phyloP scores from a whole-genome alignment of 2,888 invertebrate species.

The Parnassius mnemosyne region DNA sequence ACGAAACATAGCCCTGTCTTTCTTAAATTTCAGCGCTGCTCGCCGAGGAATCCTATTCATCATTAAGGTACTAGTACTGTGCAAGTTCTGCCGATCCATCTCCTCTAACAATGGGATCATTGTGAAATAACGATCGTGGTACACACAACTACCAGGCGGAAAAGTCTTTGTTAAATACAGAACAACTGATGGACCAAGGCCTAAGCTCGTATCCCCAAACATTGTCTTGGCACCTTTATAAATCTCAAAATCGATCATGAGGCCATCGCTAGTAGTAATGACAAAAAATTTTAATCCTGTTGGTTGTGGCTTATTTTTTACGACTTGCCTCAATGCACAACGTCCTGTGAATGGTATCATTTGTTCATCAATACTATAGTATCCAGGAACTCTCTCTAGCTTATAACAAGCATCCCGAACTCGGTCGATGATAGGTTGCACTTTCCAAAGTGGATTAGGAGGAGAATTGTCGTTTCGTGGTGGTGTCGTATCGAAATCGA shows the following conservation, averaged over 20 bases:
- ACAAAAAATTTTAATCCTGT: slow-evolving; percentile 33
- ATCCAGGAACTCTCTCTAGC: too few relatives aligned
- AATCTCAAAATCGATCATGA: slow-evolving; percentile 34
- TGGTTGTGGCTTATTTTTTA: background rate
- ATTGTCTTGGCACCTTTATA: slow-evolving; percentile 30
- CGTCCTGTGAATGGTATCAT: slow-evolving; percentile 31
- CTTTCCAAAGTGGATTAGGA: too few relatives aligned
- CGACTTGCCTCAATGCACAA: slow-evolving; percentile 22
- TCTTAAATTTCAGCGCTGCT: slow-evolving; percentile 29
- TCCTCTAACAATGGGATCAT: slow-evolving; percentile 29
- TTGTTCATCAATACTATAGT: slow-evolving; percentile 31
- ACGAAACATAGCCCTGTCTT: slow-evolving; percentile 29
- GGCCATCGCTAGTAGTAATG: slow-evolving; percentile 29
- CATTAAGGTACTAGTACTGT: slow-evolving; percentile 34
- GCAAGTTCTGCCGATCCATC: slow-evolving; percentile 28
- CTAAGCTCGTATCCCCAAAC: slow-evolving; percentile 29
- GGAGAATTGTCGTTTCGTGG: too few relatives aligned
- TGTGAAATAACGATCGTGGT: too few relatives aligned
- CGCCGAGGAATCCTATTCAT: slow-evolving; percentile 32
- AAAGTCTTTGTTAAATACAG: slow-evolving; percentile 30
- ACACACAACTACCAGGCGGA: slow-evolving; percentile 27
- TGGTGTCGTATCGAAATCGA: too few relatives aligned
- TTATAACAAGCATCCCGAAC: too few relatives aligned
- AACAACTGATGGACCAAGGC: slow-evolving; percentile 34
- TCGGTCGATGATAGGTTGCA: too few relatives aligned